Base-by-base conservation (phyloP, 2,888 invertebrate genomes). In the Xylota segnis region DNA sequence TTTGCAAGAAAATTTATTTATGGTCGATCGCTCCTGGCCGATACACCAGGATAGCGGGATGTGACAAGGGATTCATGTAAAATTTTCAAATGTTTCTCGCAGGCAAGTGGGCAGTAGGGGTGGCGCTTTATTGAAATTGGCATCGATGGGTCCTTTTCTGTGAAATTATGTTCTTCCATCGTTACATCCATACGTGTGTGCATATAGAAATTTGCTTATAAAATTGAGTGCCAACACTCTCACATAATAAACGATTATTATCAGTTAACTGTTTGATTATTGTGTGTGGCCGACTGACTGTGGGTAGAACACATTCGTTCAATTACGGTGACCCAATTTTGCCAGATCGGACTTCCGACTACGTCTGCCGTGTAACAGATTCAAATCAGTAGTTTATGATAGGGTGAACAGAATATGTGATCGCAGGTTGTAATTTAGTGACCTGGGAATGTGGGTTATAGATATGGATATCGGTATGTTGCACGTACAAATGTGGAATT, bases 1-100 rank as follows among this genome's bases (percentile, higher is more conserved):
- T 76, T 84, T 84, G 75, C 65, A 76, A 76, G 81, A 54, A 59
- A 75, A 84, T 76, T 75, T 81, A 84, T 84, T 81, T 84, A 76
- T 81, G 50, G 81, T 50, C 83, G 77, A 74, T 74, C 72, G 66
- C 47, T 61, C 23, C 59, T 12, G 29, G 32, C 27, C 54, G 68
- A 54, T 70, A 34, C 18, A 43, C 5, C n/a, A 47, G 32, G 37
- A 45, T 34, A 52, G 14, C 23, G 32, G 4, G 29, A 43, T 16
- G 27, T 23, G 12, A 54, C 32, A 23, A 16, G 43, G 34, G 12
- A 10, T 70, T 52, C 52, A 10, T 70, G 61, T 71, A 37, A 29
- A 45, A 81, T 29, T 50, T 52, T 43, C 34, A 4, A 40, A 68
- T 18, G 27, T 10, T 27, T 40, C 23, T 12, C 29, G 9, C 14